Base-by-base conservation (phyloP, 2,888 invertebrate species). In the Mythimna vitellina region DNA sequence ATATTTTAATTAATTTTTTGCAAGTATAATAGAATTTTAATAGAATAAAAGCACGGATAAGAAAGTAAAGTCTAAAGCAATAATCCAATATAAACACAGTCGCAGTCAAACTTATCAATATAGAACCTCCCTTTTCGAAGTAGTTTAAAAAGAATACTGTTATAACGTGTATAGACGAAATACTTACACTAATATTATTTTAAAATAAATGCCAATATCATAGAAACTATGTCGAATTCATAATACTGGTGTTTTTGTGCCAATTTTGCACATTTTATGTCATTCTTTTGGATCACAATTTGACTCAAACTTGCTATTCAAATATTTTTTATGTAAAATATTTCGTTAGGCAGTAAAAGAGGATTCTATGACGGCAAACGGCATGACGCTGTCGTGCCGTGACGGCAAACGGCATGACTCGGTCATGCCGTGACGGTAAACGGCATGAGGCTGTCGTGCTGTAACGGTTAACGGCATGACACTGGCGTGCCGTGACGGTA, bases 141-240 rank as follows among this genome's bases (percentile, higher is more conserved):
- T 51, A 22, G 12, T 25, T 57, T 54, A 35, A 64, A 62, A 80
- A 58, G 32, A 67, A 78, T 74, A 72, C 63, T 80, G 78, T 49
- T 67, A 32, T 3, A 22, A 17, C 14, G 46, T 7, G 17, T 46
- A 65, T 0, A 60, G n/a, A 64, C 35, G 5, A 68, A 65, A 62
- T 8, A 53, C 51, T 71, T 51, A 65, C n/a, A 57, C 35, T 76
- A 63, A 51, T 42, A 80, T 32, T 77, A 68, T 60, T 76, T 76
- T 61, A 77, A 76, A 81, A 80, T 82, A 81, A 81, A 81, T 79
- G 79, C 82, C 46, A 65, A 78, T 76, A 29, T 35, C 10, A 46
- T 65, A 61, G 14, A 76, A 65, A 65, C 58, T 60, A 78, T 32
- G 32, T 60, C 57, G 4, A 75, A 68, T 71, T 57, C n/a, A 56